Conservation (phyloP, 2,888 invertebrate genomes). For the Trachelus tabidus region DNA sequence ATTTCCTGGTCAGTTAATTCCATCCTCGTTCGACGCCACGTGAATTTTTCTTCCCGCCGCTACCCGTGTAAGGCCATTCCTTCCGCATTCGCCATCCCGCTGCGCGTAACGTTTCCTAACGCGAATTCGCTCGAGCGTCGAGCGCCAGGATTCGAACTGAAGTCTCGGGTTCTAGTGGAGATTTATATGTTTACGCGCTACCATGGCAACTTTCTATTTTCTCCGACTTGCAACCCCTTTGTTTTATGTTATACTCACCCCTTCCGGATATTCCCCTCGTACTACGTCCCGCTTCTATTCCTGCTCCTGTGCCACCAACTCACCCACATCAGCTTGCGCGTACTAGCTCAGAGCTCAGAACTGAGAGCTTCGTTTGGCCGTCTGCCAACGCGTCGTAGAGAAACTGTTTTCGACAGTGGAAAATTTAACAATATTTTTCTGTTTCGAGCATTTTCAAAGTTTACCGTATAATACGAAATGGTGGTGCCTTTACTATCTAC, state of each 20-base stretch:
- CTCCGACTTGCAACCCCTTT: constrained; percentile 46
- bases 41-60: constrained; percentile 40
- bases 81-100: constrained; percentile 18
- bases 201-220: constrained; percentile 61
- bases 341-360: constrained; percentile 13
- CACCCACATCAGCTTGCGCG: neutral
- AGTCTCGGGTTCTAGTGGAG: constrained; percentile 29
- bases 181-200: constrained; percentile 64
- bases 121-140: neutral
- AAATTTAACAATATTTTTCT: constrained; percentile 47
- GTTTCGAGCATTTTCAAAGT: constrained; percentile 20
- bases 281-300: constrained; percentile 12
- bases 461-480: neutral
- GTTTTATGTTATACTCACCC: constrained; percentile 50
- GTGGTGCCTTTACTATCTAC: neutral
- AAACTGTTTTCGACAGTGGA: constrained; percentile 56
- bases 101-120: neutral
- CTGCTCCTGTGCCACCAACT: constrained; percentile 4
- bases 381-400: constrained; percentile 50
- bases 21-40: neutral
- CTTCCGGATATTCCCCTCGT: constrained; percentile 14
- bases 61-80: constrained; percentile 34
- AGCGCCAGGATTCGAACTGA: neutral
- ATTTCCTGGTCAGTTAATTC: neutral
- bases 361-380: constrained; percentile 52